Evolutionary conservation across 2,797 vertebrate species (phyloP).

Genomic region (Gallirallus australis): DNA sequence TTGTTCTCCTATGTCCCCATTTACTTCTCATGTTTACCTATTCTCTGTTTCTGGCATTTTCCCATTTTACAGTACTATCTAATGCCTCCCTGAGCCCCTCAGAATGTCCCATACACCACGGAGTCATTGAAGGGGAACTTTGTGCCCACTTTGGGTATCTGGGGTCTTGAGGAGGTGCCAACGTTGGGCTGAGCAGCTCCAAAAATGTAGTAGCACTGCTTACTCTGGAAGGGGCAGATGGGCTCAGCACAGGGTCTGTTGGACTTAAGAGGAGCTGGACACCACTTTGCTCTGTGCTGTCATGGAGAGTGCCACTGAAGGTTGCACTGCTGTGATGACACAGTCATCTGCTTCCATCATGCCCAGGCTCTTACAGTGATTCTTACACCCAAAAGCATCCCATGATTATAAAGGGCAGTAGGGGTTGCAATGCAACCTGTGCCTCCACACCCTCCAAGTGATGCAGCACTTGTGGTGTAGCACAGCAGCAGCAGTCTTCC

Average conservation of each 20-base stretch:
- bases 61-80: neutral
- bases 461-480: neutral
- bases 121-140: neutral
- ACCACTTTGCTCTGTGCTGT: neutral
- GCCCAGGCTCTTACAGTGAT: neutral
- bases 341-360: neutral
- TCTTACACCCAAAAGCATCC: neutral
- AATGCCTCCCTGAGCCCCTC: neutral
- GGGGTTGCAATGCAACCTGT: neutral
- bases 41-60: neutral
- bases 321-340: neutral
- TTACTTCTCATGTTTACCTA: neutral
- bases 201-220: neutral
- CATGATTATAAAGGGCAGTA: neutral
- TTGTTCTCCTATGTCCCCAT: neutral
- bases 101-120: neutral
- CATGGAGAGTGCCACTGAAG: neutral
- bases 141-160: neutral
- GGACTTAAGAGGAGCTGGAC: neutral
- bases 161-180: neutral
- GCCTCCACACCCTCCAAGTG: neutral
- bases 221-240: rapidly evolving
- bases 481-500: no score
- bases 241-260: no score
- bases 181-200: neutral